Evolutionary conservation across 2,797 vertebrate species (phyloP).

Genomic region (Etheostoma perlongum): DNA sequence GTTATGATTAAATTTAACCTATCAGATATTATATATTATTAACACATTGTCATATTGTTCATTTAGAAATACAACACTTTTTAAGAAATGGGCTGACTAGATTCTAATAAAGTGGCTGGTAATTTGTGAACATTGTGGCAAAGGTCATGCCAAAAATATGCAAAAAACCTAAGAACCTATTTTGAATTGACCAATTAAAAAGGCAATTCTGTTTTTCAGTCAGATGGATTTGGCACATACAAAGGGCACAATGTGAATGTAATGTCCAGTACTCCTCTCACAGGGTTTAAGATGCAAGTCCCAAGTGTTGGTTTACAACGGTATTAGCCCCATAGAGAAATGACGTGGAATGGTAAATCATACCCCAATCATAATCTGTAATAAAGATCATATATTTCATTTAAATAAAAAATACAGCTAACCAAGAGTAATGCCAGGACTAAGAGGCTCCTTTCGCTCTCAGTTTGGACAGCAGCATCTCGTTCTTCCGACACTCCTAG

Average conservation of each 20-base stretch:
- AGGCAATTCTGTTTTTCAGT: neutral
- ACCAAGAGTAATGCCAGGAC: neutral
- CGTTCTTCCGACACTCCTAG: conserved; percentile 96
- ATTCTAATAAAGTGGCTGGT: neutral
- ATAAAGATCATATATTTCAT: neutral
- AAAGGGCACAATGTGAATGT: neutral
- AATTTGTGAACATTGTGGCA: neutral
- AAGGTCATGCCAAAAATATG: neutral
- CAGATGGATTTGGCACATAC: conserved; percentile 16
- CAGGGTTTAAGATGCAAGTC: neutral
- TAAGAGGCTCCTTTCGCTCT: conserved; percentile 87
- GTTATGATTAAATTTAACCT: neutral
- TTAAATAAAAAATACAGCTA: neutral
- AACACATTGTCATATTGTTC: neutral
- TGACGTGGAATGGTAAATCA: conserved; percentile 9
- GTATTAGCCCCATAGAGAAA: neutral
- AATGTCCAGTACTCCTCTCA: neutral
- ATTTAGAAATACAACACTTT: neutral
- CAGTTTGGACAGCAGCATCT: conserved; percentile 93
- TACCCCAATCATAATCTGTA: neutral
- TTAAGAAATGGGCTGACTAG: neutral
- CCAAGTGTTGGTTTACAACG: neutral
- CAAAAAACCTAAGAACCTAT: neutral
- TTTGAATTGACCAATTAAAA: neutral
- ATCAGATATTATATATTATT: neutral